Evolutionary conservation across 2,797 vertebrate species (phyloP), one percentile per base, ranked within the genome.

Genomic region (Falco cherrug): DNA sequence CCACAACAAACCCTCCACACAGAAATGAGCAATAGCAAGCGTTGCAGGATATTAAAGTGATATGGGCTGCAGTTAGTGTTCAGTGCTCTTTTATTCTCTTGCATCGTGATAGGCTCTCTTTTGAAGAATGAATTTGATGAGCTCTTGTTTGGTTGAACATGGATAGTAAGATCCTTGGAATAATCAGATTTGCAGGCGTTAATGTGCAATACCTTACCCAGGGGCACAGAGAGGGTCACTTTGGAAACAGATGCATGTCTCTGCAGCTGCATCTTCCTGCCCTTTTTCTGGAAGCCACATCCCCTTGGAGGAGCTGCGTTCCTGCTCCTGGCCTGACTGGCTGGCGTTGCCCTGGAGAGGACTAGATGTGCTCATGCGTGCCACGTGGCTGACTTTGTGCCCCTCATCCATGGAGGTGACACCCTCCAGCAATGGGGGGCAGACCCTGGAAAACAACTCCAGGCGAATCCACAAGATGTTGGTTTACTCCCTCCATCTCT

Each of bases 31-130:
- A 64, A 3, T 60, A 84, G 53, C 78, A 75, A 81, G 48, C 76
- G n/a, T 67, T 81, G 87, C 37, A 94, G 89, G 85, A 87, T 83
- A 97, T 95, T 97, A 97, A 98, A 98, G 92, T 64, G 90, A 86
- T 95, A 79, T 69, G 69, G 81, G 73, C 71, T 90, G 26, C 41
- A 31, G 2, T 93, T 67, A 43, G 75, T 57, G 26, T 41, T 71
- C 43, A 45, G 47, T 71, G 82, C 59, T 82, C 59, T 86, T 53
- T 70, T 47, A 10, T 77, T 81, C 76, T 18, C 76, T 77, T 56
- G 28, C 31, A 9, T 65, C 13, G 1, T 3, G n/a, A 28, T 6
- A 16, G 60, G 76, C 25, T 78, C n/a, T 22, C 10, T 84, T 53
- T 31, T 45, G 74, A 59, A 68, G 83, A 89, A 28, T 5, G 16